A percentile compares a stretch with the other conserved stretches of the same genome.
Evolutionary conservation across 2,888 invertebrate genomes (phyloP).

Genomic region (Heterodera filipjevi): DNA sequence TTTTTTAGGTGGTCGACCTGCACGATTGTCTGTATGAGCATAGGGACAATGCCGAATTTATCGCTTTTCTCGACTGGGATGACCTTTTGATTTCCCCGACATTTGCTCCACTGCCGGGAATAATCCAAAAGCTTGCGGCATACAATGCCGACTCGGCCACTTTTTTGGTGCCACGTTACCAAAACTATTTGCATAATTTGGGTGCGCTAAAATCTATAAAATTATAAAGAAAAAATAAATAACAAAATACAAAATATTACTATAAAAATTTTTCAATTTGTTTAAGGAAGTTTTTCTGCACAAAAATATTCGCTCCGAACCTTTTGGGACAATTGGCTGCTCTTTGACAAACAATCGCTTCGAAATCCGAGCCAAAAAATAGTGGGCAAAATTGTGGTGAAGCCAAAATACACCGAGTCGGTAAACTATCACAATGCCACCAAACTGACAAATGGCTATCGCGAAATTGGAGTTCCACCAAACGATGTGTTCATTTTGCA

Average conservation of each 20-base stretch:
- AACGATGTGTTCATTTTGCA: neutral
- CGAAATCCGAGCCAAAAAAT: neutral
- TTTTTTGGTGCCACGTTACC: neutral
- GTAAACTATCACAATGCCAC: conserved; percentile 4
- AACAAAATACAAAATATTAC: neutral
- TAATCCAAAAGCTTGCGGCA: neutral
- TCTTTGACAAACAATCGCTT: conserved; percentile 9
- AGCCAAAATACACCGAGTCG: conserved; percentile 1
- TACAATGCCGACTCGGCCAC: neutral
- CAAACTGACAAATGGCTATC: neutral
- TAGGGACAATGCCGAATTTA: conserved; percentile 27
- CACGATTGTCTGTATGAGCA: conserved; percentile 31
- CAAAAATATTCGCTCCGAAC: neutral
- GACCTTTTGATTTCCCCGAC: conserved; percentile 25
- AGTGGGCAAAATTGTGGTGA: neutral
- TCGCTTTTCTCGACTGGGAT: conserved; percentile 30
- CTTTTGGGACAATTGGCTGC: neutral
- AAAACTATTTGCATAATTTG: neutral
- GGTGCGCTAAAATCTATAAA: neutral
- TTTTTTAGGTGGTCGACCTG: neutral
- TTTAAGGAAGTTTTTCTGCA: conserved; percentile 1
- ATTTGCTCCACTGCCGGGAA: neutral
- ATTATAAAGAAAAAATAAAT: neutral
- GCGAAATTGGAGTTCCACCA: neutral
- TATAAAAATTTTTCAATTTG: neutral